Base-by-base conservation (phyloP, 1,140 invertebrate genomes). In the Gryllus bimaculatus region DNA sequence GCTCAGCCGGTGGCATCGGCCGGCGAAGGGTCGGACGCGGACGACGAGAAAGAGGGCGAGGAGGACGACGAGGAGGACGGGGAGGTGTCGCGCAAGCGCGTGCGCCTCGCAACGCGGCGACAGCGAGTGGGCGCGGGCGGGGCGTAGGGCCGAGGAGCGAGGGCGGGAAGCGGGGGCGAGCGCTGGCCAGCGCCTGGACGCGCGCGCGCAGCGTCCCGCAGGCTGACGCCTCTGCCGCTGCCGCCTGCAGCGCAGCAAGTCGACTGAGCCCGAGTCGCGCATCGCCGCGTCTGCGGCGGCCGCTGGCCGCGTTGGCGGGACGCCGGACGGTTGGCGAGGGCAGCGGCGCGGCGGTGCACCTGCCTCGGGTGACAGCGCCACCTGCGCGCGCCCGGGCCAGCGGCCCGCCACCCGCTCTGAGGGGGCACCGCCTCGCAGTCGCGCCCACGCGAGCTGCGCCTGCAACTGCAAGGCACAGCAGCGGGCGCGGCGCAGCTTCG, bases 201-300 rank as follows among this genome's bases (percentile, higher is more conserved):
- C 80, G 80, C 21, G 80, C 80, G n/a, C 78, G 75, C 10, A 80
- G 80, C 75, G 80, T 80, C 15, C 80, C 80, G 13, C 80, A 80
- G n/a, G 39, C 74, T 80, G 7, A 80, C 73, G 47, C 80, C 80
- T 75, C 78, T 80, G 12, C 77, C 77, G n/a, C 75, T 77, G 54
- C 54, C 54, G 54, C 54, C 15, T 18, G 49, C 80, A 78, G 15
- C 10, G 80, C 48, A 15, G 73, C 13, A 80, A 80, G 54, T 80
- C 80, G 3, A n/a, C 54, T 80, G 49, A 80, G 80, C n/a, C n/a
- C 73, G 80, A 80, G 73, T 80, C 80, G 21, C 80, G 80, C 8
- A 80, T 80, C 74, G 18, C 77, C 13, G 47, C 49, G 7, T 39
- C 73, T 7, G 10, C 48, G 47, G 73, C 21, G 48, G n/a, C 47